Base-by-base conservation (phyloP, 2,797 vertebrate species). In the Brachyalestes nurse region DNA sequence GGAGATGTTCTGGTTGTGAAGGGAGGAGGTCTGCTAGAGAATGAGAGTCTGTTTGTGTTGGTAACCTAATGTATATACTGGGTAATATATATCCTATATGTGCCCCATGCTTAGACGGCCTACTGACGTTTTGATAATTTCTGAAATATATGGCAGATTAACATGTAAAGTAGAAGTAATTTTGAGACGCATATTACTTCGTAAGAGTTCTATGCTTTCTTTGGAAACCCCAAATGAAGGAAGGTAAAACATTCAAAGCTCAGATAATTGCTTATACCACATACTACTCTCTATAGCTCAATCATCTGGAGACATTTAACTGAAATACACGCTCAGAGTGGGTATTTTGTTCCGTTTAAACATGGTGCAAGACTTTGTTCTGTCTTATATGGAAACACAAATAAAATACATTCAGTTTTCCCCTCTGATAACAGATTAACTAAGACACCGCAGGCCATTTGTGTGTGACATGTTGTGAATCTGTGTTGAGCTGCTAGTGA, bases 41-140 rank as follows among this genome's bases (percentile, higher is more conserved):
- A 80, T 82, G 34, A 71, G 83, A 85, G 51, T 81, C 34, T 34
- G 34, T 4, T 34, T 34, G 34, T 34, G 66, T 77, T 84, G 81
- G 82, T 82, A 85, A 85, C 73, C 80, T 83, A 74, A 87, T 83
- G 34, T 34, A 34, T 4, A 0, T 2, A 34, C 34, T 34, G 34
- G 2, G 4, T 34, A 34, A 34, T 45, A 45, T 45, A 12, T 45
- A 8, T 70, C 58, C 14, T 13, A 74, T 75, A 71, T 34, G 78
- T 74, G 77, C 67, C 64, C 70, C 42, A 67, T 38, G 82, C 83
- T 87, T 72, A 78, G 25, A 69, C 60, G 60, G 60, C 51, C 81
- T 77, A 55, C 61, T 78, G 62, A 81, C 72, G 49, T 77, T 78
- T 25, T 40, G 72, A 75, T 60, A n/a, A 62, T 75, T 72, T 77